These are phyloP conservation scores for Myotis daubentonii DNA, from an alignment of 2,797 vertebrate species.

Conservation along the genomic window DNA sequence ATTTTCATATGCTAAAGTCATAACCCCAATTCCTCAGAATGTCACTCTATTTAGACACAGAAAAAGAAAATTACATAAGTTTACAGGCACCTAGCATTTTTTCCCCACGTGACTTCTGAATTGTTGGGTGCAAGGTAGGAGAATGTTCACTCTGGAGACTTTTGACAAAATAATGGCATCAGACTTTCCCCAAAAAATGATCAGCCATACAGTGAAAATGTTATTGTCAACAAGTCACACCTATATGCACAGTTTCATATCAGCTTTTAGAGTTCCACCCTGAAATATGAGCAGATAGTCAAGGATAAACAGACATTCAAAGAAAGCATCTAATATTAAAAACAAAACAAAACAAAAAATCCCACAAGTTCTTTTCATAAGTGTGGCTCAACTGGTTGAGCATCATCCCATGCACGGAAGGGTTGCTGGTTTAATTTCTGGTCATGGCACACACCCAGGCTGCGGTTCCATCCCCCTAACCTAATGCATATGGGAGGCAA, in stretches of 20 bases:
- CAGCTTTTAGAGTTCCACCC: neutral
- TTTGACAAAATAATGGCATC: neutral
- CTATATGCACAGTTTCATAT: neutral
- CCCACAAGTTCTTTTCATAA: too few species aligned
- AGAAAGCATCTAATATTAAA: neutral
- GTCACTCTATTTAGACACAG: neutral
- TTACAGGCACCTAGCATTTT: neutral
- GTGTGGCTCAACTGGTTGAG: neutral
- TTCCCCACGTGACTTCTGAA: neutral
- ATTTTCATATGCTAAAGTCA: neutral
- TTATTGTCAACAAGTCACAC: neutral
- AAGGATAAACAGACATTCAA: conserved; percentile 44
- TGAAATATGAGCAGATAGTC: neutral
- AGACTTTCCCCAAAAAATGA: neutral
- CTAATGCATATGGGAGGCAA: neutral
- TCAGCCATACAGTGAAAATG: neutral
- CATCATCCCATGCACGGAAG: neutral
- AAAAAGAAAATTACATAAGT: neutral
- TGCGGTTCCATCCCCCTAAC: neutral
- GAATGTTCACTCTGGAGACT: neutral
- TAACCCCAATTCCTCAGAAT: neutral
- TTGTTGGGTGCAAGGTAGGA: neutral
- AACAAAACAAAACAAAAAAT: too few species aligned
- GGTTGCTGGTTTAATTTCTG: too few species aligned
- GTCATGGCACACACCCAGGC: too few species aligned